Conservation (phyloP, 2,888 invertebrate species). For the Rhagophthalmus giganteus region DNA sequence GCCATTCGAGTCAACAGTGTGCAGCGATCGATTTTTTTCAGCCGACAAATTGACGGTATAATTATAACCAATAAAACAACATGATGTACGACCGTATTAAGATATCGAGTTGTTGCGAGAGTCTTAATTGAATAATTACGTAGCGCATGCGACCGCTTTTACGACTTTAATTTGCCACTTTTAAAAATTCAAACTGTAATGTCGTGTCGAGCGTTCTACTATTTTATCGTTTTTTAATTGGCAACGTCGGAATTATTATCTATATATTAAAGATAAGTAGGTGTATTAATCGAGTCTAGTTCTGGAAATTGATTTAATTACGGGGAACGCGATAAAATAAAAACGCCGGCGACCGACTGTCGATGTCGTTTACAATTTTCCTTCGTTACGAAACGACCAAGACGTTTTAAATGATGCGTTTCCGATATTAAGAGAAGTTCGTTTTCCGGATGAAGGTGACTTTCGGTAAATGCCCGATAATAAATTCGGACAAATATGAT, state of each 20-base stretch:
- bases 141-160: slow-evolving; percentile 19
- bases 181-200: slow-evolving; percentile 11
- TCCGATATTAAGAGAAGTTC: no score
- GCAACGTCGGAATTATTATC: no score
- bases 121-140: slow-evolving; percentile 30
- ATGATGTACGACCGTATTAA: slow-evolving; percentile 24
- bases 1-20: slow-evolving; percentile 11
- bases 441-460: slow-evolving; percentile 18
- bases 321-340: no score
- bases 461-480: slow-evolving; percentile 18
- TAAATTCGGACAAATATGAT: slow-evolving; percentile 27
- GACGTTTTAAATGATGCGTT: no score
- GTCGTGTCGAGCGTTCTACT: not conserved
- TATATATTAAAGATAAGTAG: no score
- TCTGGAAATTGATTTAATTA: no score
- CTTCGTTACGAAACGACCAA: no score
- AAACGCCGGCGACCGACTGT: no score
- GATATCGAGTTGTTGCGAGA: slow-evolving; percentile 21
- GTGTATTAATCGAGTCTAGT: no score
- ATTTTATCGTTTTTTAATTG: slow-evolving; percentile 3
- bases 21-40: slow-evolving; percentile 18
- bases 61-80: slow-evolving; percentile 26
- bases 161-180: slow-evolving; percentile 8
- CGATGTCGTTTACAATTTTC: no score
- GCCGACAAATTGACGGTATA: slow-evolving; percentile 27